Evolutionary conservation across 1,140 invertebrate genomes (phyloP).

Genomic region (Drosophila auraria): DNA sequence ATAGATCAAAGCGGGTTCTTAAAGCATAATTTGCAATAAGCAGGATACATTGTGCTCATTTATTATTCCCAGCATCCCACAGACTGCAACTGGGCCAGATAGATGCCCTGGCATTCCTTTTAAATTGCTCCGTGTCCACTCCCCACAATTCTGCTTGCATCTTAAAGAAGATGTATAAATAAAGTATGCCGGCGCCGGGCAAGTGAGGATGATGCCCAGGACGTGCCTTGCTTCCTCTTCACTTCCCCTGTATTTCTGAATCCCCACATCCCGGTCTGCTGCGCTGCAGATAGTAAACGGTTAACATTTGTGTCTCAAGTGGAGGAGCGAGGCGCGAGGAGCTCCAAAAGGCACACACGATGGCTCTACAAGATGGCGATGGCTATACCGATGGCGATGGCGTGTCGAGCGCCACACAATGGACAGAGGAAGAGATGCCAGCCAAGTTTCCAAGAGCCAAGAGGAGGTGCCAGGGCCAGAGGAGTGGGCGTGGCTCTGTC

Average conservation of each 20-base stretch:
- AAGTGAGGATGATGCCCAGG: constrained; percentile 48
- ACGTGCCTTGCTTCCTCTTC: constrained; percentile 18
- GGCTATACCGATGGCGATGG: constrained; percentile 34
- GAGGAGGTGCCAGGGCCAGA: constrained; percentile 10
- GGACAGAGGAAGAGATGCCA: constrained; percentile 46
- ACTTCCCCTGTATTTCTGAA: not conserved
- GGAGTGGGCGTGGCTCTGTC: constrained; percentile 5
- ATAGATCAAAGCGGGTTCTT: constrained; percentile 42
- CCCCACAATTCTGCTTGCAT: constrained; percentile 44
- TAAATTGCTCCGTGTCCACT: constrained; percentile 45
- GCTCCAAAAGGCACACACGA: constrained; percentile 18
- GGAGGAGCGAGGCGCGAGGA: constrained; percentile 2
- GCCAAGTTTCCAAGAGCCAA: constrained; percentile 25
- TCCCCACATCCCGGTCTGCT: constrained; percentile 30
- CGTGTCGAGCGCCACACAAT: constrained; percentile 67
- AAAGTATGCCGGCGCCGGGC: constrained; percentile 46
- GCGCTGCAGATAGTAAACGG: constrained; percentile 58
- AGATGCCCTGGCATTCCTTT: constrained; percentile 30
- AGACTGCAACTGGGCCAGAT: constrained; percentile 15
- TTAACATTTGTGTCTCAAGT: constrained; percentile 65
- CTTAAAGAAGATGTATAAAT: constrained; percentile 55
- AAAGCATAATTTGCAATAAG: constrained; percentile 39
- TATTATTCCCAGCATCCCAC: constrained; percentile 15
- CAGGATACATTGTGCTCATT: constrained; percentile 32
- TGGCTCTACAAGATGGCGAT: constrained; percentile 21